Percentiles rank a stretch among this genome's conserved stretches.
Conservation (phyloP, 2,113 vertebrate species). For the Pampusana beccarii region DNA sequence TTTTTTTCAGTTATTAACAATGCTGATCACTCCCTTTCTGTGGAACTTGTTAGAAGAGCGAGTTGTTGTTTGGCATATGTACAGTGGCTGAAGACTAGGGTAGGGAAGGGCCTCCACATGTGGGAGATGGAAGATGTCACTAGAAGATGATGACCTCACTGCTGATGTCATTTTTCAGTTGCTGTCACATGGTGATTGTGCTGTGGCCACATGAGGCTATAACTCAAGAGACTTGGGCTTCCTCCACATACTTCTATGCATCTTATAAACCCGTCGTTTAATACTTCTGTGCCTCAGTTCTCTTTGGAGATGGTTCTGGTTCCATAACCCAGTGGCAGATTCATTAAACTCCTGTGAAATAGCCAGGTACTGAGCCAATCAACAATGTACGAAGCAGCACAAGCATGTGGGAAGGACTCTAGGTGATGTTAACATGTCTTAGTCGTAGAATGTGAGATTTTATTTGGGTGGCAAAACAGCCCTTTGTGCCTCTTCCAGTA, state of each 20-base stretch:
- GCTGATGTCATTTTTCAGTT: neutral
- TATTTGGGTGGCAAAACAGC: neutral
- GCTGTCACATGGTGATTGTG: neutral
- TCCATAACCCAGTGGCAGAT: neutral
- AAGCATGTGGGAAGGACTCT: neutral
- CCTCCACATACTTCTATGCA: neutral
- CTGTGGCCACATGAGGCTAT: neutral
- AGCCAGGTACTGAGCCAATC: neutral
- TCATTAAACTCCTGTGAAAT: neutral
- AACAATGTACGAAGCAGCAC: neutral
- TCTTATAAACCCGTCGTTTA: neutral
- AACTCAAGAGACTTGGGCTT: neutral
- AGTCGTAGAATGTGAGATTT: fast-evolving
- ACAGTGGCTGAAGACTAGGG: neutral
- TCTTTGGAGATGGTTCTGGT: neutral
- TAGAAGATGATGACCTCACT: neutral
- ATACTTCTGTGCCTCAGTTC: neutral
- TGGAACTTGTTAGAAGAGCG: neutral
- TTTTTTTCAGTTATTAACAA: neutral
- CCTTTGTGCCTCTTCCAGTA: neutral
- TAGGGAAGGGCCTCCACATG: neutral
- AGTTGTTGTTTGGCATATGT: neutral
- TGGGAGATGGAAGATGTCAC: neutral
- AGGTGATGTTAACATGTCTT: neutral
- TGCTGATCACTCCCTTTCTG: neutral